Conservation (phyloP, 2,113 vertebrate genomes). For the Nycticorax nycticorax region DNA sequence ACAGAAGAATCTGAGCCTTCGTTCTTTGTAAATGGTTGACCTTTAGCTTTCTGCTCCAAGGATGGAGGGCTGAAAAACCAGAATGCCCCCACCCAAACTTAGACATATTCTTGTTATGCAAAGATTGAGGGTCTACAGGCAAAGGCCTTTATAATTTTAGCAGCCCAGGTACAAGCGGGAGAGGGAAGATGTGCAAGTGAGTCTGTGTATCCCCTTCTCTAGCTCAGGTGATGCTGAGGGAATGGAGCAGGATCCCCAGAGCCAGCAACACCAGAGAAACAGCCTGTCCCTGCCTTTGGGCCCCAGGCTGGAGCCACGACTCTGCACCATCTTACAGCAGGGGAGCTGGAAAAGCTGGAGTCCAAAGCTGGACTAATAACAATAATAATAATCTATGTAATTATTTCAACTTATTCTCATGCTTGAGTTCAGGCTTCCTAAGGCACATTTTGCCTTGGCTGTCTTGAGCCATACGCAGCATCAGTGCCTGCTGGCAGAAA, state of each 20-base stretch:
- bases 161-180: neutral
- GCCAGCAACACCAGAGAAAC: neutral
- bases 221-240: neutral
- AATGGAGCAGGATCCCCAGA: neutral
- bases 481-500: neutral
- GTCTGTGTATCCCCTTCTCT: neutral
- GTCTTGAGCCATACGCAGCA: neutral
- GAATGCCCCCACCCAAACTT: neutral
- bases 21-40: neutral
- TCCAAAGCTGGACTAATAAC: neutral
- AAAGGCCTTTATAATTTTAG: neutral
- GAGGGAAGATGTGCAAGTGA: neutral
- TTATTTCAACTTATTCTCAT: neutral
- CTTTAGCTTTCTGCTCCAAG: neutral
- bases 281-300: neutral
- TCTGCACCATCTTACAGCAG: neutral
- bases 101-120: neutral
- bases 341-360: neutral
- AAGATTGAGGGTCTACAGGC: neutral
- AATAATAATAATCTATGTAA: neutral
- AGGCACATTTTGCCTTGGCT: slow-evolving; percentile 21
- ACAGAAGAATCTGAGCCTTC: neutral
- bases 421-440: neutral
- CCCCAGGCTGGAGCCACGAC: neutral
- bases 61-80: neutral